Percentiles rank a stretch among this genome's conserved stretches.
These are phyloP conservation scores for Drosophila tristis DNA, from an alignment of 1,140 invertebrate species.

Conservation along the genomic window DNA sequence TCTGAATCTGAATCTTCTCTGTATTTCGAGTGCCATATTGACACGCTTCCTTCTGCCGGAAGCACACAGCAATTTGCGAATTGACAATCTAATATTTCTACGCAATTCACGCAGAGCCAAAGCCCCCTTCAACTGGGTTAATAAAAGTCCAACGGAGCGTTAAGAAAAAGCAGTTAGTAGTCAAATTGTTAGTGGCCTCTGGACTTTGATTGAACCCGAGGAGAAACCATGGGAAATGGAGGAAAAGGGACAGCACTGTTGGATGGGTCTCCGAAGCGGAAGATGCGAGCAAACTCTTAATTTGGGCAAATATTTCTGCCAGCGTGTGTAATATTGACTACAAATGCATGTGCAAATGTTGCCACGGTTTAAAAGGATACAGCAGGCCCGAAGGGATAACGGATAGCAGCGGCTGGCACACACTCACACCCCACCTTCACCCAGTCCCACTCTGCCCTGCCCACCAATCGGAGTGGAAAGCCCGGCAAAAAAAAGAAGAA, in stretches of 20 bases:
- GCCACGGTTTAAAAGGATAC: conserved; percentile 76
- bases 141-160: conserved; percentile 72
- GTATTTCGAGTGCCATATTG: conserved; percentile 33
- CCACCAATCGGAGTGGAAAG: conserved; percentile 13
- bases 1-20: background rate
- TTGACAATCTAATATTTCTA: conserved; percentile 73
- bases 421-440: background rate
- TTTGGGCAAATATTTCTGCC: conserved; percentile 76
- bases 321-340: conserved; percentile 78
- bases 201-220: conserved; percentile 60
- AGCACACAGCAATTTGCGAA: conserved; percentile 52
- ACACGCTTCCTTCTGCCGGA: conserved; percentile 64
- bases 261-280: conserved; percentile 3
- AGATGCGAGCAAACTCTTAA: conserved; percentile 55
- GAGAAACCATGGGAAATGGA: background rate
- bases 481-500: conserved; percentile 19
- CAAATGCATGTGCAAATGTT: conserved; percentile 83
- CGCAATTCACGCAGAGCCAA: conserved; percentile 60
- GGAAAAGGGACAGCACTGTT: conserved; percentile 1
- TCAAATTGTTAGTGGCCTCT: conserved; percentile 47
- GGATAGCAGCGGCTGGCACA: conserved; percentile 52
- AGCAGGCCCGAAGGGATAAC: conserved; percentile 19
- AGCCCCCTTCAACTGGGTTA: conserved; percentile 53
- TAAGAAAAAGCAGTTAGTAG: conserved; percentile 76
- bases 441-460: background rate